Conservation (phyloP, 1,140 invertebrate species). For the Neodiprion fabricii region DNA sequence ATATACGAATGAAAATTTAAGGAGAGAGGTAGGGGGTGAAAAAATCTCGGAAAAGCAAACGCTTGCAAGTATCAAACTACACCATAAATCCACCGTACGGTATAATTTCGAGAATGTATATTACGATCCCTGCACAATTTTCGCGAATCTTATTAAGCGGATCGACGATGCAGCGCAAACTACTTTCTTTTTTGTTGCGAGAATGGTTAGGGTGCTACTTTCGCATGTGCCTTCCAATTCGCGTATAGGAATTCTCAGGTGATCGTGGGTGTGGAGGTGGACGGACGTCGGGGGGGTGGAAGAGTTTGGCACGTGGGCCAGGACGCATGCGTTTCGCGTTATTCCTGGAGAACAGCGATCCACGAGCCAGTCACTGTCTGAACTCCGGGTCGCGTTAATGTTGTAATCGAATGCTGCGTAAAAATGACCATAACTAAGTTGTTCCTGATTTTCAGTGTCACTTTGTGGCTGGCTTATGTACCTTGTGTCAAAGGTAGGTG, state of each 20-base stretch:
- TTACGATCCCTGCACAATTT: too few species aligned
- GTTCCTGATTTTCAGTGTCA: constrained; percentile 26
- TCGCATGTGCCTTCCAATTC: too few species aligned
- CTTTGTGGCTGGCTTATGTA: constrained; percentile 28
- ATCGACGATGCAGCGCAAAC: too few species aligned
- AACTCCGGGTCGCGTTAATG: constrained; percentile 43
- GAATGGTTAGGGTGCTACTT: too few species aligned
- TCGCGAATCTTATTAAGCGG: too few species aligned
- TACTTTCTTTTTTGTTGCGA: too few species aligned
- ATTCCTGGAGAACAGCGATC: constrained; percentile 42
- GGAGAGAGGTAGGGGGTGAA: neutral
- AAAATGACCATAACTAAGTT: constrained; percentile 39
- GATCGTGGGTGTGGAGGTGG: too few species aligned
- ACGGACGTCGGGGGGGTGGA: constrained; percentile 11
- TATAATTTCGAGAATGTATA: too few species aligned
- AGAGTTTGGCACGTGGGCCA: constrained; percentile 45
- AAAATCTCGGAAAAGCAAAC: constrained; percentile 7
- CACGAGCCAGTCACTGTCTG: constrained; percentile 49
- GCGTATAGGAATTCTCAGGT: too few species aligned
- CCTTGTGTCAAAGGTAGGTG: constrained; percentile 28
- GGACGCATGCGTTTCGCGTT: constrained; percentile 41
- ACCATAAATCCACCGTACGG: too few species aligned
- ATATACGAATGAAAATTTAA: too few species aligned
- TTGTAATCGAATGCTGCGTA: constrained; percentile 9
- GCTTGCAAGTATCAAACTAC: constrained; percentile 6